Evolutionary conservation across 2,797 vertebrate species (phyloP).

Genomic region (Rhinella marina): DNA sequence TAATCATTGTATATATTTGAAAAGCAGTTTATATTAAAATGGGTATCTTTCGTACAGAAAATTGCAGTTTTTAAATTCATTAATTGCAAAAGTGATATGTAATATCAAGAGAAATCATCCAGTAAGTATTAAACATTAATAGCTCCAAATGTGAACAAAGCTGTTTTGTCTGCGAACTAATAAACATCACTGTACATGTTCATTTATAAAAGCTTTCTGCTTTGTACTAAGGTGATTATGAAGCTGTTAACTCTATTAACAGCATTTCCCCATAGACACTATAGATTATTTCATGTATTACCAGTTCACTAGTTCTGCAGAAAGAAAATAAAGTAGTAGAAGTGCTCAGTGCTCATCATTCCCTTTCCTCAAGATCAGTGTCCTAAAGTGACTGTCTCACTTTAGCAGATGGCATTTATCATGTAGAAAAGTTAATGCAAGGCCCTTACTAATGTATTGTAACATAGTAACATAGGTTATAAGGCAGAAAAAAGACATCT

Average conservation of each 20-base stretch:
- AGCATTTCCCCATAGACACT: constrained; percentile 6
- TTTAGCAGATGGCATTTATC: no score
- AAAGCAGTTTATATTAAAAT: not conserved
- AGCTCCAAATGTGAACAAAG: constrained; percentile 6
- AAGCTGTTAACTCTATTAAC: constrained; percentile 42
- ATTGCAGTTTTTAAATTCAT: not conserved
- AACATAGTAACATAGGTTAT: no score
- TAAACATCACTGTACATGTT: constrained; percentile 17
- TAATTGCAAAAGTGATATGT: constrained; percentile 20
- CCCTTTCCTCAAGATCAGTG: not conserved
- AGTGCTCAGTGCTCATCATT: not conserved
- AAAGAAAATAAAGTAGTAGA: not conserved
- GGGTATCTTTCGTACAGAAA: not conserved
- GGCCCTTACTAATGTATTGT: no score
- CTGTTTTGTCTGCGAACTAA: constrained; percentile 33
- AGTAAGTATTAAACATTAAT: constrained; percentile 32
- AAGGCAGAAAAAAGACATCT: no score
- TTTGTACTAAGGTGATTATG: constrained; percentile 48
- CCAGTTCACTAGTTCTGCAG: not conserved
- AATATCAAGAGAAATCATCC: constrained; percentile 4
- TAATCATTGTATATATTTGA: not conserved
- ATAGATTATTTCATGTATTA: constrained; percentile 28
- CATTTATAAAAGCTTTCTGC: constrained; percentile 40
- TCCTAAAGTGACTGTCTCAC: not conserved
- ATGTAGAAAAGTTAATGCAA: no score